phyloP scores from a whole-genome alignment of 2,797 vertebrate species.

The Tenualosa ilisha region DNA sequence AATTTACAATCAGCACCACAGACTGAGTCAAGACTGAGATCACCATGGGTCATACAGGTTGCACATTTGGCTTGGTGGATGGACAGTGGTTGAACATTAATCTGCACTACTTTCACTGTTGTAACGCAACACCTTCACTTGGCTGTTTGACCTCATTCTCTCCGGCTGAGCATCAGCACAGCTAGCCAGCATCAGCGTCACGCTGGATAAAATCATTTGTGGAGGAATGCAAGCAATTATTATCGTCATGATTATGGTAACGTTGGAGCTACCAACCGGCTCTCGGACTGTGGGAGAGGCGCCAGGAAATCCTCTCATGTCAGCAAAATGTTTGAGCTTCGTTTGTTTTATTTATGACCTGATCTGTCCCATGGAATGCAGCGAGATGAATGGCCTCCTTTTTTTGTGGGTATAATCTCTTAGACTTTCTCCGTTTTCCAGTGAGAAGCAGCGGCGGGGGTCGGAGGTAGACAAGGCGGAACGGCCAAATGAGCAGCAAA shows the following conservation, averaged over 20 bases:
- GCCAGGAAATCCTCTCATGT: conserved; percentile 19
- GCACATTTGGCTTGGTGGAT: background rate
- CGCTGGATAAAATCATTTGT: conserved; percentile 12
- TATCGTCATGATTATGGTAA: conserved; percentile 1
- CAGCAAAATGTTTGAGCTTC: conserved; percentile 1
- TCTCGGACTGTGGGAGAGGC: background rate
- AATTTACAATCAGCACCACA: background rate
- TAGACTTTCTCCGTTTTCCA: conserved; percentile 7
- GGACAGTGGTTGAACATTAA: conserved; percentile 2
- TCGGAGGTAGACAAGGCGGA: background rate
- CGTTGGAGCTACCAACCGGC: background rate
- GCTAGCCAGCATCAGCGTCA: background rate
- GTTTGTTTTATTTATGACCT: conserved; percentile 28
- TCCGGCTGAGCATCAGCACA: background rate
- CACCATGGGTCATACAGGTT: background rate
- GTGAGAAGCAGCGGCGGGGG: background rate
- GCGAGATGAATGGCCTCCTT: conserved; percentile 7
- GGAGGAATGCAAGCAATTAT: conserved; percentile 12
- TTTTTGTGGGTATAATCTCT: conserved; percentile 9
- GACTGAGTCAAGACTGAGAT: background rate
- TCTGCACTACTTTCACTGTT: conserved; percentile 1
- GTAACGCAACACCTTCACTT: background rate
- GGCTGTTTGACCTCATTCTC: background rate
- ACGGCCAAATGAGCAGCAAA: background rate
- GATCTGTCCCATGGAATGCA: conserved; percentile 18